Base-by-base conservation (phyloP, 2,888 invertebrate species). In the Pristionchus fissidentatus region DNA sequence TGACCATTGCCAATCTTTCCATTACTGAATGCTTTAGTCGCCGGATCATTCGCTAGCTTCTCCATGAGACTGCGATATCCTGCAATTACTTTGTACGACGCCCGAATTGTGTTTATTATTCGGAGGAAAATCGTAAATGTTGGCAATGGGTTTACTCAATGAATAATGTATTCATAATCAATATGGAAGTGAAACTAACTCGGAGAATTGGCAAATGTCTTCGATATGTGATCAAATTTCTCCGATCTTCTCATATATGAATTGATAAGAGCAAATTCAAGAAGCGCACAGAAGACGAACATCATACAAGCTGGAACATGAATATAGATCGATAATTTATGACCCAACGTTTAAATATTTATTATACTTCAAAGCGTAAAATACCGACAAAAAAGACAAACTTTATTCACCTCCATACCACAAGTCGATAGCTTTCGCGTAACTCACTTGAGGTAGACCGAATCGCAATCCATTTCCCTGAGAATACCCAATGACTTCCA, bases 251-350 rank as follows among this genome's bases (percentile, higher is more conserved):
- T 85, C 91, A 91, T 91, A 85, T 89, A 90, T 77, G 89, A 89
- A 83, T 91, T 91, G 80, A 91, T 90, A 41, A 90, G 87, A 19
- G 91, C 91, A 84, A 90, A 91, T 70, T 91, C 91, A 57, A 91
- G 85, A 62, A 91, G 87, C 26, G 90, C 90, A 79, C 89, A 87
- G 85, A 91, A 91, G 43, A 91, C 91, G 85, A 91, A 91, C 79
- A 91, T 87, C 91, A 91, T 90, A 83, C 91, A 91, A 57, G 89
- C 91, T 91, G 86, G n/a, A n/a, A n/a, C n/a, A n/a, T n/a, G n/a
- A n/a, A n/a, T n/a, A n/a, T n/a, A n/a, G n/a, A n/a, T n/a, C n/a
- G n/a, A n/a, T n/a, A n/a, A n/a, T n/a, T n/a, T n/a, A n/a, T n/a
- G n/a, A n/a, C n/a, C n/a, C n/a, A n/a, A n/a, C n/a, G n/a, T n/a